phyloP scores from a whole-genome alignment of 2,888 invertebrate genomes.

The Trimorus sp. region DNA sequence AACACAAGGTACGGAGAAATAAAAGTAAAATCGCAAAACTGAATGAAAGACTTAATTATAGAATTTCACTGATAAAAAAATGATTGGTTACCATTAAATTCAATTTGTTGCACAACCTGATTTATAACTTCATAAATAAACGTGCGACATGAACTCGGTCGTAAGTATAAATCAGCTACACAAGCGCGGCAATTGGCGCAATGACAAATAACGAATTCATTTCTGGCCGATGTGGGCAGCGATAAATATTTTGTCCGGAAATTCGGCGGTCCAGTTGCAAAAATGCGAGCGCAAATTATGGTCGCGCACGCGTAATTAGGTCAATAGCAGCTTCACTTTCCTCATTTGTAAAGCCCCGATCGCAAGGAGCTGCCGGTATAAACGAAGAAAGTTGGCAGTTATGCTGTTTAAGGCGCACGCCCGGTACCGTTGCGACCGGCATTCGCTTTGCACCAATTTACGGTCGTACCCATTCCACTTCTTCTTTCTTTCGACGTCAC shows the following conservation, averaged over 20 bases:
- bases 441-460: slow-evolving; percentile 64
- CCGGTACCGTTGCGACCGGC: slow-evolving; percentile 58
- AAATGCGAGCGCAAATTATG: slow-evolving; percentile 54
- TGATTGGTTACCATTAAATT: neutral
- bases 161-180: slow-evolving; percentile 25
- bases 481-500: slow-evolving; percentile 57
- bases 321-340: slow-evolving; percentile 66
- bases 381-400: slow-evolving; percentile 62
- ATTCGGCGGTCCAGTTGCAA: slow-evolving; percentile 55
- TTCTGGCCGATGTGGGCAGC: slow-evolving; percentile 20
- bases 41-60: no score
- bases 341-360: slow-evolving; percentile 55
- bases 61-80: no score
- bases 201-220: slow-evolving; percentile 32
- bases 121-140: slow-evolving; percentile 27
- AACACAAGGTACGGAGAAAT: slow-evolving; percentile 32
- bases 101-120: slow-evolving; percentile 9
- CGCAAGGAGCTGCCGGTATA: slow-evolving; percentile 29
- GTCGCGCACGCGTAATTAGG: slow-evolving; percentile 51
- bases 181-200: slow-evolving; percentile 15
- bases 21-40: neutral
- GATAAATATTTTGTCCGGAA: slow-evolving; percentile 54
- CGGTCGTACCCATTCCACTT: slow-evolving; percentile 59
- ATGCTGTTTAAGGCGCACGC: slow-evolving; percentile 55
- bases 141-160: slow-evolving; percentile 26